Base-by-base conservation (phyloP, 2,888 invertebrate species). In the Dryomyza anilis region DNA sequence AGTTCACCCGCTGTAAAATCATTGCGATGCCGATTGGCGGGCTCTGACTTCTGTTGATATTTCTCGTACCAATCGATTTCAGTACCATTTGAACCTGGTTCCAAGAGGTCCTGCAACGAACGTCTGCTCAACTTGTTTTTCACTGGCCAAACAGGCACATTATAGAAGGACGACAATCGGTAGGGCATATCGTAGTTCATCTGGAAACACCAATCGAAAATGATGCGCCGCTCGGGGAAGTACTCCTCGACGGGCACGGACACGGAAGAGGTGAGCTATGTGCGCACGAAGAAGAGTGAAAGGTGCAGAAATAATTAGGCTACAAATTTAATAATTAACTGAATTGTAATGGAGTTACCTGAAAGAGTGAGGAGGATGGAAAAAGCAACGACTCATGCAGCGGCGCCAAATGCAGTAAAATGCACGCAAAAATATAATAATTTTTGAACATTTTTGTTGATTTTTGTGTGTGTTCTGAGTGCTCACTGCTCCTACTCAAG, bases 161-260 rank as follows among this genome's bases (percentile, higher is more conserved):
- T 77, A 50, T 82, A 83, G 66, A 82, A 83, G 1, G 74, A 73
- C 0, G 73, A 71, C 2, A 80, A 36, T 27, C 72, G 69, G 33
- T 59, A 66, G 2, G 83, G 83, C 36, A 82, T 65, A 29, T 75
- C 74, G 50, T 83, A 84, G 48, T 77, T 75, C 69, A 82, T 76
- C 69, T 78, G 80, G 57, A 83, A 81, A n/a, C 83, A 83, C 79
- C 81, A 81, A 73, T 83, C 83, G 46, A 81, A 65, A 4, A 78
- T 71, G 19, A 80, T 75, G 4, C 79, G 77, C 4, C 82, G 78
- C 14, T 82, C 80, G 0, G 79, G 78, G 16, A 74, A 74, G 19
- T 76, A 71, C 29, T 77, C 79, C 6, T 72, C 58, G 6, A 83
- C 61, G 1, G 83, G 84, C 14, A 78, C 71, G 2, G 83, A 83